Base-by-base conservation (phyloP, 2,888 invertebrate genomes). In the Erynnis tages region DNA sequence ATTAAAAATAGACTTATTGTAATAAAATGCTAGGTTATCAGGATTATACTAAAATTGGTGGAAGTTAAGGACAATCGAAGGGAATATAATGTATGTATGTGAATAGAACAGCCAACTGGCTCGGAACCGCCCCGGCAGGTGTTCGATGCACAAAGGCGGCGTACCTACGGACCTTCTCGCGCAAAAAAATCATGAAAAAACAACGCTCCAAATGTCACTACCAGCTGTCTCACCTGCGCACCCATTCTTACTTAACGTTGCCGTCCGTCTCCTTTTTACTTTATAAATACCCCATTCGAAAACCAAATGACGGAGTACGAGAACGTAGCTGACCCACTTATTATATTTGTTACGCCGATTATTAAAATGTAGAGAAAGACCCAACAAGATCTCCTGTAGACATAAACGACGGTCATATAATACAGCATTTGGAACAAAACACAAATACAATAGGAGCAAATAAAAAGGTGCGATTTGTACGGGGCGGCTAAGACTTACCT, bases 201-300 rank as follows among this genome's bases (percentile, higher is more conserved):
- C 61, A 59, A 65, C 73, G 71, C 63, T 73, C 73, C 73, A 76
- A 84, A 83, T 81, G 79, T 82, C 80, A 77, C 71, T 71, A 72
- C 71, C 86, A 86, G 82, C 84, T 85, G 86, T 75, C 82, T 71
- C 76, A 73, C 75, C 76, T 73, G 73, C 75, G 62, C 61, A 62
- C 43, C 52, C 37, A 37, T 29, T 37, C 44, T 29, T 25, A 34
- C 34, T 41, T 25, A 11, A 16, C 40, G 49, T 32, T 32, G 23
- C 14, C 17, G 40, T 25, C 25, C 16, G 17, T 2, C 40, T 49
- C 1, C 25, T 25, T 10, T 30, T 17, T 8, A 40, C 67, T 64
- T 64, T 71, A 68, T 50, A 35, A 17, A 48, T 25, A 44, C 40
- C 40, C 43, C 14, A 37, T 25, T 38, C 38, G 19, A 19, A n/a